These are phyloP conservation scores for Riptortus pedestris DNA, from an alignment of 1,140 invertebrate genomes.

Conservation along the genomic window DNA sequence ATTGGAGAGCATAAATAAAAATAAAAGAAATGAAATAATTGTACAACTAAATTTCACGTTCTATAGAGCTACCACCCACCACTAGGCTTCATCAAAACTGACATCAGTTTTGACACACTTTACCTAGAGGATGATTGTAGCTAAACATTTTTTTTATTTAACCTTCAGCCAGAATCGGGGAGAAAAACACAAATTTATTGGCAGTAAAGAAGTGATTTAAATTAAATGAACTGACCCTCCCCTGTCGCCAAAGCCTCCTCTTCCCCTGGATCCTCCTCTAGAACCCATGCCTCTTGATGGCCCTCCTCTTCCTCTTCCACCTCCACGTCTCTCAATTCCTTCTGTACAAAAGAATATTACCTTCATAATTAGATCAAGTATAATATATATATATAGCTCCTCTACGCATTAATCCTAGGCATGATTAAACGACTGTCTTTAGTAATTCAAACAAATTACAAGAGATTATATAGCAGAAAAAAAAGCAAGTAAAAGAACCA, in stretches of 20 bases:
- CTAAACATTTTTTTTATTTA: no score
- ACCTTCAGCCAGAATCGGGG: no score
- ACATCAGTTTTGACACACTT: no score
- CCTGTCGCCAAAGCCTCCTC: constrained; percentile 1
- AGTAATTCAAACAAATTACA: background rate
- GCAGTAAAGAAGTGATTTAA: no score
- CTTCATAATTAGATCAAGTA: background rate
- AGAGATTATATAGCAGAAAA: background rate
- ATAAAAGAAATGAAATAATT: no score
- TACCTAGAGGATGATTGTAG: no score
- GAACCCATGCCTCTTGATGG: no score
- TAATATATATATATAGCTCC: background rate
- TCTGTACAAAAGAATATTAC: background rate
- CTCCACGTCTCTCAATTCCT: background rate
- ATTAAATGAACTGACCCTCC: constrained; percentile 18
- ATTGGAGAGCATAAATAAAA: no score
- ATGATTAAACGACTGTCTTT: background rate
- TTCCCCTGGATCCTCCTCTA: constrained; percentile 10
- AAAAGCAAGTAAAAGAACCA: background rate
- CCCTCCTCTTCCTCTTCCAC: constrained; percentile 7
- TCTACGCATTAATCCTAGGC: background rate
- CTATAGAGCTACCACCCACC: no score
- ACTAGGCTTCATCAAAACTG: no score
- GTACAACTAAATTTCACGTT: no score
- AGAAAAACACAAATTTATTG: no score